Conservation (phyloP, 2,113 vertebrate species). For the Otis tarda region DNA sequence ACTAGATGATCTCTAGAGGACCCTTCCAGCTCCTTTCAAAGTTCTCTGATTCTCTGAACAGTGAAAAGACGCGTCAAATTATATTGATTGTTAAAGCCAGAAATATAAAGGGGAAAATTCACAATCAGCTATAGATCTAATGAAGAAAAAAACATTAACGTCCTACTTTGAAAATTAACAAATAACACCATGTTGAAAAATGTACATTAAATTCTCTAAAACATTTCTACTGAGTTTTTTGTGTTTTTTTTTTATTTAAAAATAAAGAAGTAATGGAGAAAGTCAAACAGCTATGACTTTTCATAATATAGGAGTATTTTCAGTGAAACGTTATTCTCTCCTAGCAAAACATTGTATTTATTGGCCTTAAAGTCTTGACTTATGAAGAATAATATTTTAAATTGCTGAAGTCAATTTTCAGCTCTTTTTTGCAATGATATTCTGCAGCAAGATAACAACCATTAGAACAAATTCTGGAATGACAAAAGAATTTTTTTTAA, state of each 20-base stretch:
- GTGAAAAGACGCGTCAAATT: not conserved
- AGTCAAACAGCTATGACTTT: not conserved
- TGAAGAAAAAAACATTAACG: not conserved
- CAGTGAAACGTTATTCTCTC: not conserved
- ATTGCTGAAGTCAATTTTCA: not conserved
- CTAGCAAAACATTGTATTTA: not conserved
- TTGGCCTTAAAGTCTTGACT: not conserved
- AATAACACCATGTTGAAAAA: not conserved
- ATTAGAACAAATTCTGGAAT: not conserved
- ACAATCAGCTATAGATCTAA: not conserved
- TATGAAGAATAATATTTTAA: not conserved
- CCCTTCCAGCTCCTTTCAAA: not conserved
- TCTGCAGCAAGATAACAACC: not conserved
- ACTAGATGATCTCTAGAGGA: not conserved
- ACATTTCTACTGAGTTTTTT: not conserved
- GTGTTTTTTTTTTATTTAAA: not conserved
- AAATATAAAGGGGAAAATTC: not conserved
- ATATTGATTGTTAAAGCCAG: not conserved
- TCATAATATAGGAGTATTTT: not conserved
- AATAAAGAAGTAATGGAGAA: not conserved
- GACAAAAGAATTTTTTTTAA: not conserved
- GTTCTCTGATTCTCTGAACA: not conserved
- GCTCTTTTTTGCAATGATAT: not conserved
- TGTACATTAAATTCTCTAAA: not conserved
- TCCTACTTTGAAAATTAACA: not conserved